phyloP scores from a whole-genome alignment of 2,888 invertebrate genomes.

The Synergus umbraculus region DNA sequence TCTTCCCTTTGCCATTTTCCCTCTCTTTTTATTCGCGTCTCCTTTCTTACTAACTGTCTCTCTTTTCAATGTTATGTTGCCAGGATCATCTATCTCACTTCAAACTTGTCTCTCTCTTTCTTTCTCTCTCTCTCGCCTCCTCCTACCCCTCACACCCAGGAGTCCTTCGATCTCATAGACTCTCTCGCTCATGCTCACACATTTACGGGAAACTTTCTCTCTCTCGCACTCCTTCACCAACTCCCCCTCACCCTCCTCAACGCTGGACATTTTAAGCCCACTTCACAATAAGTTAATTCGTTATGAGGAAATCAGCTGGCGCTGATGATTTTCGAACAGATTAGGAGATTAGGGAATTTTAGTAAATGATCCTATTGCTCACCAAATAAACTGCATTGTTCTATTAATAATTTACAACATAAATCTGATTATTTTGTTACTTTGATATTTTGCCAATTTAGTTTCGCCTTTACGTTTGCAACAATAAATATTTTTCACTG shows the following conservation, averaged over 20 bases:
- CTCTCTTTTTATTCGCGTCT: slow-evolving; percentile 24
- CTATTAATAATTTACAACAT: not conserved
- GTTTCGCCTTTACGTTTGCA: too few species aligned
- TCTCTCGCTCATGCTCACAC: slow-evolving; percentile 40
- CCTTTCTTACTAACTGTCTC: slow-evolving; percentile 8
- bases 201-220: slow-evolving; percentile 41
- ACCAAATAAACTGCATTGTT: not conserved
- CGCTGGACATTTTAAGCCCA: slow-evolving; percentile 49
- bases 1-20: slow-evolving; percentile 16
- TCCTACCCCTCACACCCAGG: slow-evolving; percentile 49
- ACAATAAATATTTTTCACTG: too few species aligned
- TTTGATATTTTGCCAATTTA: too few species aligned
- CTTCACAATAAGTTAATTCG: slow-evolving; percentile 55
- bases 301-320: slow-evolving; percentile 54
- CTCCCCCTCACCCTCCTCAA: slow-evolving; percentile 37
- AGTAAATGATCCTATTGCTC: not conserved
- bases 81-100: slow-evolving; percentile 47
- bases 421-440: not conserved
- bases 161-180: slow-evolving; percentile 25
- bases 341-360: not conserved
- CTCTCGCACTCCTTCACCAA: slow-evolving; percentile 41
- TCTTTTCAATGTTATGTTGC: slow-evolving; percentile 35
- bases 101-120: slow-evolving; percentile 53
- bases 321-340: slow-evolving; percentile 50
- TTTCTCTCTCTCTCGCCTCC: slow-evolving; percentile 26